Evolutionary conservation across 2,797 vertebrate genomes (phyloP).

Genomic region (Discoglossus pictus): DNA sequence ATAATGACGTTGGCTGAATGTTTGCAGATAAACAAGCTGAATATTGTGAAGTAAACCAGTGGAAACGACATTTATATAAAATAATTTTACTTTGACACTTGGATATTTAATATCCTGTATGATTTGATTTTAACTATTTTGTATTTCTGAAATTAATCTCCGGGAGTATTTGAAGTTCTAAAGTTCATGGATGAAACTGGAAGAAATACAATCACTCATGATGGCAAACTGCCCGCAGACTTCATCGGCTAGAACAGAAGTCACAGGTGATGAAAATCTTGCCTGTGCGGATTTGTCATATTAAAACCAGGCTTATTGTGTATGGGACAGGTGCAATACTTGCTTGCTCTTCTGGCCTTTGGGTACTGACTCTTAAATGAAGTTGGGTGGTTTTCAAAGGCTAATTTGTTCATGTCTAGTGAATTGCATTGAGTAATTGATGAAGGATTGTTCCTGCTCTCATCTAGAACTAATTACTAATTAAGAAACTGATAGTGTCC

Average conservation of each 20-base stretch:
- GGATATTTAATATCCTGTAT: not conserved
- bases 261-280: conserved; percentile 47
- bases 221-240: conserved; percentile 32
- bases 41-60: too few species aligned
- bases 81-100: too few species aligned
- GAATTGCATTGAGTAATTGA: conserved; percentile 37
- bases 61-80: too few species aligned
- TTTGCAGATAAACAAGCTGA: too few species aligned
- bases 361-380: conserved; percentile 44
- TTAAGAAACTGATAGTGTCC: conserved; percentile 42
- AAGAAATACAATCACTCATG: conserved; percentile 40
- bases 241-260: conserved; percentile 53
- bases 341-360: conserved; percentile 38
- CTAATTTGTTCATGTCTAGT: conserved; percentile 52
- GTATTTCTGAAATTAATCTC: conserved; percentile 46
- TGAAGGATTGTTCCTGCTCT: conserved; percentile 50
- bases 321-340: conserved; percentile 47
- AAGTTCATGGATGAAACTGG: conserved; percentile 51
- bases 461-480: conserved; percentile 42
- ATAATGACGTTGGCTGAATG: not conserved
- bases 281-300: conserved; percentile 46
- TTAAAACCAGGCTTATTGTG: conserved; percentile 49
- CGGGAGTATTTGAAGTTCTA: conserved; percentile 48
- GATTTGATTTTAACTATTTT: conserved; percentile 22
- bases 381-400: conserved; percentile 49